These are phyloP conservation scores for Eledone cirrhosa DNA, from an alignment of 2,888 invertebrate species.

Conservation along the genomic window DNA sequence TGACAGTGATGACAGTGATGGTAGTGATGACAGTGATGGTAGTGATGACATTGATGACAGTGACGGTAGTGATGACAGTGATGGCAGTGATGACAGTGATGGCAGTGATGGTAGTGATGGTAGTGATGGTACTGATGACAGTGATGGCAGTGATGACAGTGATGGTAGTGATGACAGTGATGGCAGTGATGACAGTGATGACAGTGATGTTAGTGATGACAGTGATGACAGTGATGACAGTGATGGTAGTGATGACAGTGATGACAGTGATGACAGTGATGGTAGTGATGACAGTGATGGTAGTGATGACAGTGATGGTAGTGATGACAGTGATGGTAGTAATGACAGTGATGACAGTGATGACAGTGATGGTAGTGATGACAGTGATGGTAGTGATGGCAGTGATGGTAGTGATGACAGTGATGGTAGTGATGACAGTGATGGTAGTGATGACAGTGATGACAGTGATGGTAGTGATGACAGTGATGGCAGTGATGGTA, in stretches of 20 bases:
- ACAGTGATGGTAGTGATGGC: slow-evolving; percentile 12
- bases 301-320: background rate
- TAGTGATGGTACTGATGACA: background rate
- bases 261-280: slow-evolving; percentile 10
- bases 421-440: background rate
- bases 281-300: background rate
- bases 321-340: background rate
- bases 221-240: background rate
- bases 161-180: background rate
- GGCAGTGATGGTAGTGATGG: slow-evolving; percentile 4
- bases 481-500: background rate
- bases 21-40: too few species aligned
- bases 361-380: background rate
- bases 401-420: background rate
- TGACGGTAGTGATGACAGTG: too few species aligned
- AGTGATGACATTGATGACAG: too few species aligned
- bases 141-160: slow-evolving; percentile 1
- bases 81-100: background rate
- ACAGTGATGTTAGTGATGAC: too few species aligned
- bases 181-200: slow-evolving; percentile 10
- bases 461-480: slow-evolving; percentile 3
- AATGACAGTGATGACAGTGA: slow-evolving; percentile 1
- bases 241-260: background rate
- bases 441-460: slow-evolving; percentile 11
- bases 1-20: slow-evolving; percentile 8